phyloP scores from a whole-genome alignment of 1,140 invertebrate species.

The Macrocentrus cingulum region DNA sequence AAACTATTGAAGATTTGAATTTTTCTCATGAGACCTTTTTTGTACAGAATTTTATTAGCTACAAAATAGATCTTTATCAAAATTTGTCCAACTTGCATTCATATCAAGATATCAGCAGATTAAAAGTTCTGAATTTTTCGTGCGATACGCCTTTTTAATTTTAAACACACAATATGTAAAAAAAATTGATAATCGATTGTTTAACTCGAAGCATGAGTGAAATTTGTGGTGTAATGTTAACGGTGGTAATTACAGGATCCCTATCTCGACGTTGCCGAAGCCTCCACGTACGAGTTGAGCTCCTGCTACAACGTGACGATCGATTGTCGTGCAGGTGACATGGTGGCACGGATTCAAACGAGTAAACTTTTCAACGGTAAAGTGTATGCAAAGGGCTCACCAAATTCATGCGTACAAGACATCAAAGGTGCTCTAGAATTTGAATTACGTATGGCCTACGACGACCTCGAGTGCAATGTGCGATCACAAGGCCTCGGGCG shows the following conservation, averaged over 20 bases:
- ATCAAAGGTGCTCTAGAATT: constrained; percentile 83
- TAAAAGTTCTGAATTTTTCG: no score
- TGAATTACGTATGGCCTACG: constrained; percentile 86
- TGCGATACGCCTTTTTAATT: no score
- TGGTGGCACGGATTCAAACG: constrained; percentile 89
- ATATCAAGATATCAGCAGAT: no score
- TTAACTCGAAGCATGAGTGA: no score
- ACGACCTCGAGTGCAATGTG: constrained; percentile 87
- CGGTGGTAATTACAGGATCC: constrained; percentile 66
- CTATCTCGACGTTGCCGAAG: constrained; percentile 85
- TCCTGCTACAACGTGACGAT: constrained; percentile 95
- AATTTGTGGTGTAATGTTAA: background rate
- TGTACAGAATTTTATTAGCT: no score
- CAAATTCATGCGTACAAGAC: constrained; percentile 88
- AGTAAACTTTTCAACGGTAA: constrained; percentile 92
- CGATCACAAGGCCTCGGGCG: constrained; percentile 80
- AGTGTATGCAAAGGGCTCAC: constrained; percentile 90
- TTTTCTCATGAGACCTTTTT: no score
- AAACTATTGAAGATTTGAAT: no score
- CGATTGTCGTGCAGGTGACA: constrained; percentile 87
- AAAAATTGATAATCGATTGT: no score
- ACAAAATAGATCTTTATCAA: no score
- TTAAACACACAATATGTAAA: no score
- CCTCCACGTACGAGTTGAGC: constrained; percentile 87
- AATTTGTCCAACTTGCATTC: no score